Evolutionary conservation across 2,797 vertebrate species (phyloP), one percentile per base, ranked within the genome.

Genomic region (Alfaro cultratus): DNA sequence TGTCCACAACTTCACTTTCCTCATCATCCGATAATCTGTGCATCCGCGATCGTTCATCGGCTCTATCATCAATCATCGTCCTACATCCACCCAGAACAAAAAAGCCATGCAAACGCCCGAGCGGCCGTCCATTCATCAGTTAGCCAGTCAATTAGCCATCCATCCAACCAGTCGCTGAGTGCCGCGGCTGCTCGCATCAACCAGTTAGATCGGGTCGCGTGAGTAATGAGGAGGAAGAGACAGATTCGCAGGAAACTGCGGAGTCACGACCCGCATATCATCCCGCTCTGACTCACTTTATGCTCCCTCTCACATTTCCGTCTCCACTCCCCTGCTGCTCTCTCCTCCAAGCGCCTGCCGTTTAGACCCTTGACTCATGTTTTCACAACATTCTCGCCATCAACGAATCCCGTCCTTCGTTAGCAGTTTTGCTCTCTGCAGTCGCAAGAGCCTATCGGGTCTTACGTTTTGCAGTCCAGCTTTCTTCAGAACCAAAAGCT

Each of bases 151-250:
- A 88, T 90, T 90, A 92, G 67, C 82, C 83, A 80, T 75, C 83
- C 85, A 86, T 85, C 81, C 91, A 91, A 85, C 84, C 90, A 85
- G 79, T 73, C 77, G 83, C 77, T 2, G 4, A 80, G 73, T 2
- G 79, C 81, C 0, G 55, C 77, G 79, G 77, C 83, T 60, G 80
- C 76, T 77, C 79, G 79, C 82, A 81, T 51, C 80, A 83, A 88
- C 83, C 86, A 78, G 85, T 89, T 47, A 1, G 31, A 77, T 91
- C 51, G 51, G 86, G 86, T 92, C 87, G 79, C 74, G 73, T 83
- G 86, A 90, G 85, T 88, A 88, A 92, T 91, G 85, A 91, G 87
- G 85, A 90, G 81, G 87, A 91, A 87, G 84, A 87, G 84, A 84
- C 83, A 67, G 80, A 82, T 84, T 86, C 74, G 73, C 75, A 83